Percentiles rank a stretch among this genome's conserved stretches.
phyloP scores from a whole-genome alignment of 2,888 invertebrate species.

The Coenonympha arcania region DNA sequence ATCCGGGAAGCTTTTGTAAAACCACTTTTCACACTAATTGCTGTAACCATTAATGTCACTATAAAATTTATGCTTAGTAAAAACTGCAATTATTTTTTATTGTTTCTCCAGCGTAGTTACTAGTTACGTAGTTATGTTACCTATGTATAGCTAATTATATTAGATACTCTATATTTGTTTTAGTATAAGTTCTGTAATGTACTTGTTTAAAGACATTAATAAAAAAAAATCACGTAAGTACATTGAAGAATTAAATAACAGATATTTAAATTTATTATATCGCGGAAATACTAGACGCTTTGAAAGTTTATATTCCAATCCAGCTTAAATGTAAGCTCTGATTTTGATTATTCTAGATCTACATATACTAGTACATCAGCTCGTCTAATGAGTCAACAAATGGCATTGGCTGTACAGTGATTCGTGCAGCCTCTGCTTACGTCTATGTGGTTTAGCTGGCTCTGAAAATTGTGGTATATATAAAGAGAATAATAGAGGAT shows the following conservation, averaged over 20 bases:
- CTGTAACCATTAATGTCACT: conserved; percentile 12
- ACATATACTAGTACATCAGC: not conserved
- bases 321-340: too few relatives aligned
- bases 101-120: not conserved
- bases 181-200: too few relatives aligned
- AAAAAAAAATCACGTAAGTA: too few relatives aligned
- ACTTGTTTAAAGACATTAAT: too few relatives aligned
- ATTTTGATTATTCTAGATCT: not conserved
- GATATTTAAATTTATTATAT: too few relatives aligned
- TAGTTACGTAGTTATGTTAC: not conserved
- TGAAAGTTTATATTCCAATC: too few relatives aligned
- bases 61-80: conserved; percentile 8
- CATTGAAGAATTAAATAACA: too few relatives aligned
- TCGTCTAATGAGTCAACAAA: not conserved
- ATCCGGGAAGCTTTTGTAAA: conserved; percentile 5
- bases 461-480: too few relatives aligned
- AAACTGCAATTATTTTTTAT: conserved; percentile 10
- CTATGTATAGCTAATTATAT: not conserved
- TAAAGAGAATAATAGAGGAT: too few relatives aligned
- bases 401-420: not conserved
- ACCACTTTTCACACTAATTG: conserved; percentile 13
- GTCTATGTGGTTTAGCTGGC: not conserved
- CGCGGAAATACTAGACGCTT: too few relatives aligned
- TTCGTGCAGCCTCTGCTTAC: too few relatives aligned
- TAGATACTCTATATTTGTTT: not conserved